Percentiles rank a stretch among this genome's conserved stretches.
Evolutionary conservation across 2,113 vertebrate species (phyloP).

Genomic region (Polypterus bichir): DNA sequence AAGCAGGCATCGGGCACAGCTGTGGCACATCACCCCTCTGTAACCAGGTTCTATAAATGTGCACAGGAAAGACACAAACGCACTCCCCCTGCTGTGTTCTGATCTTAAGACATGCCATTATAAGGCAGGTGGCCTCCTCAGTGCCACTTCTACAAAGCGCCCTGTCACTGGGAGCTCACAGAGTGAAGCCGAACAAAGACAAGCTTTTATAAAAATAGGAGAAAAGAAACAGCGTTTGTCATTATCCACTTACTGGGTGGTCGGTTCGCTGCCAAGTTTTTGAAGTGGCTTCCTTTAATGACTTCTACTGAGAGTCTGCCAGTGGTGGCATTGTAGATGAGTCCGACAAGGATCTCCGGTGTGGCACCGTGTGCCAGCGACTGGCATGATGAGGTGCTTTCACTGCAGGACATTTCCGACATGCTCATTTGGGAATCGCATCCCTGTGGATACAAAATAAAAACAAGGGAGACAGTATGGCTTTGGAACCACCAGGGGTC

Average conservation of each 20-base stretch:
- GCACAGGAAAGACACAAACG: too few relatives aligned
- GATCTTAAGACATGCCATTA: too few relatives aligned
- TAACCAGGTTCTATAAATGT: too few relatives aligned
- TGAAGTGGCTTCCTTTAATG: slow-evolving; percentile 98
- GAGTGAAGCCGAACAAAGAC: too few relatives aligned
- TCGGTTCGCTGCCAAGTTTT: slow-evolving; percentile 90
- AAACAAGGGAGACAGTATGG: neutral
- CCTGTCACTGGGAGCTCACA: too few relatives aligned
- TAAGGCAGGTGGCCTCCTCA: too few relatives aligned
- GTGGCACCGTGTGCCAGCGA: slow-evolving; percentile 74
- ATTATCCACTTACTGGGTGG: slow-evolving; percentile 86
- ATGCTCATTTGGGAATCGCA: slow-evolving; percentile 84
- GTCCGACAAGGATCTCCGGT: slow-evolving; percentile 88
- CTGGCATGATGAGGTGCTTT: slow-evolving; percentile 83
- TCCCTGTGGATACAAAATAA: slow-evolving; percentile 51
- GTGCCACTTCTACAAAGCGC: too few relatives aligned
- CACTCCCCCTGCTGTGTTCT: too few relatives aligned
- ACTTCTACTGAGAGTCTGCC: slow-evolving; percentile 92
- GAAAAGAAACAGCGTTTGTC: slow-evolving; percentile 14
- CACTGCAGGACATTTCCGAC: slow-evolving; percentile 85
- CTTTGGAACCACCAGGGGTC: too few relatives aligned
- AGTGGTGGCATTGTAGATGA: slow-evolving; percentile 93
- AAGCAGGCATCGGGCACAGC: too few relatives aligned
- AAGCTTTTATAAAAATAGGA: slow-evolving; percentile 8
- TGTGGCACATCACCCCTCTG: too few relatives aligned